A percentile compares a stretch with the other conserved stretches of the same genome.
These are phyloP conservation scores for Acronicta aceris DNA, from an alignment of 2,888 invertebrate species.

Conservation along the genomic window DNA sequence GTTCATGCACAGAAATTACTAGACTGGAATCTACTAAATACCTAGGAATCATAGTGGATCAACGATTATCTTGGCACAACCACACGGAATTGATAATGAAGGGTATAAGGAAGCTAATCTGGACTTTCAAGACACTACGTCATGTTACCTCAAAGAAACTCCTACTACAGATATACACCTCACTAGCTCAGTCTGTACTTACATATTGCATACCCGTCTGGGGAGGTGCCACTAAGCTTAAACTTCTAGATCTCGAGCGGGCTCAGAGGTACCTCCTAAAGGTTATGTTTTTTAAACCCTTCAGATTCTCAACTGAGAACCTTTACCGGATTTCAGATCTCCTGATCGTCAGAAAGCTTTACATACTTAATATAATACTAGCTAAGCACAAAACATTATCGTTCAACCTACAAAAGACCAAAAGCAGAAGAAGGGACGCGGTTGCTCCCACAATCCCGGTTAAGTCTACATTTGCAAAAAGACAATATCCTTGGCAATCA, in stretches of 20 bases:
- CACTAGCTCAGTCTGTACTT: too few species aligned
- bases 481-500: not conserved
- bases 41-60: constrained; percentile 7
- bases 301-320: constrained; percentile 1
- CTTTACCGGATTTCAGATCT: not conserved
- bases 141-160: not conserved
- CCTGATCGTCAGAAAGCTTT: constrained; percentile 2
- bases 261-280: constrained; percentile 4
- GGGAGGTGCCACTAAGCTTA: constrained; percentile 1
- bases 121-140: constrained; percentile 3
- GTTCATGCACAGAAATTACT: constrained; percentile 2
- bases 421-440: not conserved
- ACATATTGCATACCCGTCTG: constrained; percentile 4
- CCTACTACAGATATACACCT: not conserved
- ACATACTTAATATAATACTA: constrained; percentile 4
- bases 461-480: not conserved
- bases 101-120: constrained; percentile 1
- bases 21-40: constrained; percentile 1
- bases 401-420: not conserved
- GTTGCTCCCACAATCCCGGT: not conserved
- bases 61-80: constrained; percentile 6
- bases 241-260: constrained; percentile 4
- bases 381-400: not conserved
- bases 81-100: constrained; percentile 1
- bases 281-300: constrained; percentile 6